These are phyloP conservation scores for Zoanthus sansibaricus DNA, from an alignment of 92 coral and sea anemone genomes.

Conservation along the genomic window DNA sequence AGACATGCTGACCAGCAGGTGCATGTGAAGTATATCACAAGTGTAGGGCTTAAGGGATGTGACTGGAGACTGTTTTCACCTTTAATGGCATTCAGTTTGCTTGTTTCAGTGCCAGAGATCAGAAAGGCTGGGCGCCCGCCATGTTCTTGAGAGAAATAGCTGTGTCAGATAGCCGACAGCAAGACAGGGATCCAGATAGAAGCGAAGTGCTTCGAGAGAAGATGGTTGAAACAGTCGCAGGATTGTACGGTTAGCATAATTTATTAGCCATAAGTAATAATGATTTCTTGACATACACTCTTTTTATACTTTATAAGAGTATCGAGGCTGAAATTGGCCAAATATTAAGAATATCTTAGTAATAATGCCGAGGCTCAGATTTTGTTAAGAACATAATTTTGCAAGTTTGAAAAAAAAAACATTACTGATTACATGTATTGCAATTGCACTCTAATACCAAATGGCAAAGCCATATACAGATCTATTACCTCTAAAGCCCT, in stretches of 20 bases:
- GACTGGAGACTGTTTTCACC: background rate
- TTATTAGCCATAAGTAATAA: background rate
- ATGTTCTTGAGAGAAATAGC: conserved; percentile 83
- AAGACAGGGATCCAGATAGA: conserved; percentile 50
- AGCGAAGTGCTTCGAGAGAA: conserved; percentile 50
- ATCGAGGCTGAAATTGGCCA: too few species aligned
- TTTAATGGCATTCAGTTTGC: background rate
- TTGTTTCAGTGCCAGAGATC: conserved; percentile 58
- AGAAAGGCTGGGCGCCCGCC: conserved; percentile 92
- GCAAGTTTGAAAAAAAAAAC: too few species aligned
- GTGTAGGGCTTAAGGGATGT: background rate
- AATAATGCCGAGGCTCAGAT: too few species aligned
- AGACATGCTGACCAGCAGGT: too few species aligned
- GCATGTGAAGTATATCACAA: too few species aligned
- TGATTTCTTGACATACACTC: background rate
- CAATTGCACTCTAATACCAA: too few species aligned
- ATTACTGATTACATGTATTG: too few species aligned
- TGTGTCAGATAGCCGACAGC: conserved; percentile 67
- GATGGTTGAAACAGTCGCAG: conserved; percentile 33
- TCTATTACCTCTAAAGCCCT: too few species aligned
- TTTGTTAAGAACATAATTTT: too few species aligned
- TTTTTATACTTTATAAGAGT: too few species aligned
- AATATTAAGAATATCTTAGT: too few species aligned
- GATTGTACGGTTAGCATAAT: conserved; percentile 60
- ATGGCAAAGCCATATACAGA: too few species aligned